Percentiles rank a stretch among this genome's conserved stretches.
Conservation (phyloP, 2,888 invertebrate genomes). For the Agriopis marginaria region DNA sequence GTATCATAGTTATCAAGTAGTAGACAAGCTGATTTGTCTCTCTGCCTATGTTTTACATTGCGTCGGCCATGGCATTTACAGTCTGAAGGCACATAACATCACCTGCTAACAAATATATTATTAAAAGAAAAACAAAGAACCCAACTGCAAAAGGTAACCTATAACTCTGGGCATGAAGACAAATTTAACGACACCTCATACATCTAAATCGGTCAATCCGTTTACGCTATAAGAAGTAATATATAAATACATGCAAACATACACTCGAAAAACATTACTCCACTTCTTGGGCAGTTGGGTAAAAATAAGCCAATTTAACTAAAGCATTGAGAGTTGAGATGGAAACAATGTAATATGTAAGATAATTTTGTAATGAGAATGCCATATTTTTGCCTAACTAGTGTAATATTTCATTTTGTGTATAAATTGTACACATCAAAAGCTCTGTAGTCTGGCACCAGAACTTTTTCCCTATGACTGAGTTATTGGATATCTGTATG, state of each 20-base stretch:
- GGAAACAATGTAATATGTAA: neutral
- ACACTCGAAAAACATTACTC: no score
- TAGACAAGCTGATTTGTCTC: neutral
- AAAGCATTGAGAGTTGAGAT: neutral
- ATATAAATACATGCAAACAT: no score
- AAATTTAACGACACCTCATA: no score
- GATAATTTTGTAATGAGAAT: slow-evolving; percentile 11
- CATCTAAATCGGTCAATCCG: no score
- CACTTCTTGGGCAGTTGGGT: no score
- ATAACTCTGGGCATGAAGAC: no score
- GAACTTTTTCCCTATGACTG: neutral
- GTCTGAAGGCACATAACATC: neutral
- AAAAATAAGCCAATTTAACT: neutral
- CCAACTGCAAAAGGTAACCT: no score
- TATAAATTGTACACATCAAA: neutral
- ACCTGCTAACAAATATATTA: neutral
- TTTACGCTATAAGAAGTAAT: no score
- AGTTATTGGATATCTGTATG: no score
- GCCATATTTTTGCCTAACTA: slow-evolving; percentile 9
- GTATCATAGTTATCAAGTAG: neutral
- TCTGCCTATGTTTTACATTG: neutral
- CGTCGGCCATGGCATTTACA: neutral
- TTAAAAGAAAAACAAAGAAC: no score
- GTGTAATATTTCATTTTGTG: neutral
- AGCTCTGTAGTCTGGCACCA: neutral